phyloP scores from a whole-genome alignment of 1,140 invertebrate species.

The Laodelphax striatellus region DNA sequence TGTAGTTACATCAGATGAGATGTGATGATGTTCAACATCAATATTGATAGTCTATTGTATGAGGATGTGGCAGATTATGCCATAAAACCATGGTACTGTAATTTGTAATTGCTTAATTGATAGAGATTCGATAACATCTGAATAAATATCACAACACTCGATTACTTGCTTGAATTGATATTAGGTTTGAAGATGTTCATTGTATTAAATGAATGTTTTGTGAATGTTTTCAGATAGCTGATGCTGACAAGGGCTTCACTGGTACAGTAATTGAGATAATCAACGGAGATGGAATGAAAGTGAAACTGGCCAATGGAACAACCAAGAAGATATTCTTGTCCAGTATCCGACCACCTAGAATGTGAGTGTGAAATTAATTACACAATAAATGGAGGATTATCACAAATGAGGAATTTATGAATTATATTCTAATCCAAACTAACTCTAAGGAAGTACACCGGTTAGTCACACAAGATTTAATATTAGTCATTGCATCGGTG shows the following conservation, averaged over 20 bases:
- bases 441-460: too few species aligned
- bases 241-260: constrained; percentile 73
- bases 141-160: too few species aligned
- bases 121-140: too few species aligned
- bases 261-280: constrained; percentile 86
- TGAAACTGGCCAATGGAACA: constrained; percentile 66
- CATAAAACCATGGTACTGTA: too few species aligned
- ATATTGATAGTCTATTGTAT: too few species aligned
- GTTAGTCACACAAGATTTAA: too few species aligned
- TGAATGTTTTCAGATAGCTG: constrained; percentile 41
- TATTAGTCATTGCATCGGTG: too few species aligned
- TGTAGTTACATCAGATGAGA: too few species aligned
- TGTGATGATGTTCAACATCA: too few species aligned
- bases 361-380: constrained; percentile 22
- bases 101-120: too few species aligned
- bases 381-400: background rate
- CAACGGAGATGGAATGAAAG: constrained; percentile 83
- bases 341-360: constrained; percentile 84
- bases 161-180: too few species aligned
- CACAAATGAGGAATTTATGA: background rate
- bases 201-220: background rate
- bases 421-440: background rate
- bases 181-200: background rate
- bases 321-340: constrained; percentile 91
- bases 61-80: too few species aligned